Percentiles rank a stretch among this genome's conserved stretches.
These are phyloP conservation scores for Tangara arthus DNA, from an alignment of 2,797 vertebrate species.

Conservation along the genomic window DNA sequence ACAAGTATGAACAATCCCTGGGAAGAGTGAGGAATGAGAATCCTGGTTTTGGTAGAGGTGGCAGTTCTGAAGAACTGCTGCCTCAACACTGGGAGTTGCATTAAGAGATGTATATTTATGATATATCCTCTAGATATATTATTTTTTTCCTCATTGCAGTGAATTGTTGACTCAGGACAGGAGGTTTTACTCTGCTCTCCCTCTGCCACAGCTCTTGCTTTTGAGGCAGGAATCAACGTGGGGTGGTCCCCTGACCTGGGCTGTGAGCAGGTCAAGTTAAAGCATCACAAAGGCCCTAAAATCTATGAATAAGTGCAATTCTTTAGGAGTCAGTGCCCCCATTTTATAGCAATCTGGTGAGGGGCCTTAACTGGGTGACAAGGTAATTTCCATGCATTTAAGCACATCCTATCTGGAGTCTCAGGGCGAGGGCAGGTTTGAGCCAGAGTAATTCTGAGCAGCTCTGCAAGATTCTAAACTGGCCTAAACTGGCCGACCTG, in stretches of 20 bases:
- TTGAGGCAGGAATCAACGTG: not conserved
- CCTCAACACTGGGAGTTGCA: not conserved
- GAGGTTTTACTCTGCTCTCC: not conserved
- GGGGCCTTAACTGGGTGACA: not conserved
- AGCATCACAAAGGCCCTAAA: conserved; percentile 51
- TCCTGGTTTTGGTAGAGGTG: not conserved
- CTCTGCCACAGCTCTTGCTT: not conserved
- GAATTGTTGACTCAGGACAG: not conserved
- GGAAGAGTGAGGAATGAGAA: not conserved
- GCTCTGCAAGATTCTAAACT: not conserved
- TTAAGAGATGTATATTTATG: rapidly evolving
- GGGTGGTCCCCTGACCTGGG: conserved; percentile 44
- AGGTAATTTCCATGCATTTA: conserved; percentile 39
- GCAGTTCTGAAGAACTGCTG: not conserved
- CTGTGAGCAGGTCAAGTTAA: conserved; percentile 28
- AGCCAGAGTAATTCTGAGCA: not conserved
- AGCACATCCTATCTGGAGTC: not conserved
- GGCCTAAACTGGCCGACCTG: not conserved
- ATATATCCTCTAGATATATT: too few relatives aligned
- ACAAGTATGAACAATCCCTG: not conserved
- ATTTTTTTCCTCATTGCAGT: not conserved
- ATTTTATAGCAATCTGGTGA: conserved; percentile 43
- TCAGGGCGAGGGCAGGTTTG: not conserved
- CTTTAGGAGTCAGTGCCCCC: conserved; percentile 42
- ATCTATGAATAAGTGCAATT: conserved; percentile 47